Conservation (phyloP, 1,140 invertebrate genomes). For the Monochamus saltuarius region DNA sequence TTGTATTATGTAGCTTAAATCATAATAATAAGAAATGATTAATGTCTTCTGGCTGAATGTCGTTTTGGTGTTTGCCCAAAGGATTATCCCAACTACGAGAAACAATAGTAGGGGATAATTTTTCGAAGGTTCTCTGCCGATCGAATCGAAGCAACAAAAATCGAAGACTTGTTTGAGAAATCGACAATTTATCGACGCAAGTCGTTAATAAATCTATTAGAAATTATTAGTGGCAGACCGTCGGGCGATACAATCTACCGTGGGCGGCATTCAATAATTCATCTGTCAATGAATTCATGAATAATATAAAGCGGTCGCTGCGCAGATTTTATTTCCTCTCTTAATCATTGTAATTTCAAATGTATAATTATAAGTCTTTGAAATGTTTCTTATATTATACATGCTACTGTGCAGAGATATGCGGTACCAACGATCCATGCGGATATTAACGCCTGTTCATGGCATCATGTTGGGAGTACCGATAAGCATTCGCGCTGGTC, state of each 20-base stretch:
- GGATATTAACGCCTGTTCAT: neutral
- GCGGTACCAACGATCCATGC: neutral
- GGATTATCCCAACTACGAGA: too few relatives aligned
- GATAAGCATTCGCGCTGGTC: constrained; percentile 6
- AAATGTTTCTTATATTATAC: constrained; percentile 39
- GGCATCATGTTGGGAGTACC: neutral
- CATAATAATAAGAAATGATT: too few relatives aligned
- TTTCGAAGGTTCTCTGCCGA: constrained; percentile 1
- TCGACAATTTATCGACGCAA: constrained; percentile 23
- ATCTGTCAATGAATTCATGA: constrained; percentile 33
- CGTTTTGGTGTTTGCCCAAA: too few relatives aligned
- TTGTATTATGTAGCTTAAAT: too few relatives aligned
- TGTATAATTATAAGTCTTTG: constrained; percentile 37
- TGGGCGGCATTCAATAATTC: constrained; percentile 27
- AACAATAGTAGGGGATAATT: too few relatives aligned
- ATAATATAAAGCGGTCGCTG: constrained; percentile 19
- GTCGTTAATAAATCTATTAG: constrained; percentile 32
- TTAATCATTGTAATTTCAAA: constrained; percentile 41
- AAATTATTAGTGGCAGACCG: constrained; percentile 27
- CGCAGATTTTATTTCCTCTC: constrained; percentile 27
- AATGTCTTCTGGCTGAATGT: too few relatives aligned
- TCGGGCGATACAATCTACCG: constrained; percentile 23
- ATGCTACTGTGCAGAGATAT: constrained; percentile 35
- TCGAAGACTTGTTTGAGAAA: too few relatives aligned
- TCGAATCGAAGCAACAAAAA: too few relatives aligned